A percentile compares a stretch with the other conserved stretches of the same genome.
These are phyloP conservation scores for Lontra canadensis DNA, from an alignment of 2,113 vertebrate genomes.

Conservation along the genomic window DNA sequence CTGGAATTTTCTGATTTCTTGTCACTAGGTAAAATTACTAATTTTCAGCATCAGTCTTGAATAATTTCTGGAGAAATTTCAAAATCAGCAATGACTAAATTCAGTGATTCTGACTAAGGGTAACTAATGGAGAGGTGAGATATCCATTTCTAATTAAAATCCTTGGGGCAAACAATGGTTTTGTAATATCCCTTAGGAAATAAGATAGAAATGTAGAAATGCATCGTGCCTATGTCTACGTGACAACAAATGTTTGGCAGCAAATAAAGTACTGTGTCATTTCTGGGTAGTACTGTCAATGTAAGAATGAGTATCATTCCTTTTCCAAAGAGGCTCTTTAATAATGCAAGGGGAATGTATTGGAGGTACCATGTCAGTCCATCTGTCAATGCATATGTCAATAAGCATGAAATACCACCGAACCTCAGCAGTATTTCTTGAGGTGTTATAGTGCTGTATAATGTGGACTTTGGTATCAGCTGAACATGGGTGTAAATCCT, in stretches of 20 bases:
- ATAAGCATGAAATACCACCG: neutral
- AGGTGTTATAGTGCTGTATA: neutral
- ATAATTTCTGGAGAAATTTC: conserved; percentile 38
- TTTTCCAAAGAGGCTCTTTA: neutral
- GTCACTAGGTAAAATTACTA: neutral
- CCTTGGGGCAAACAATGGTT: neutral
- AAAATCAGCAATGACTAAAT: neutral
- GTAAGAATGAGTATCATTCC: neutral
- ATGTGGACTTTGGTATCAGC: neutral
- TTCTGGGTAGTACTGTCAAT: neutral
- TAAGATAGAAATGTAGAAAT: conserved; percentile 26
- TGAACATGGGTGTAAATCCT: neutral
- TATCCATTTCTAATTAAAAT: neutral
- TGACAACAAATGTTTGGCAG: neutral
- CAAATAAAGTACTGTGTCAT: neutral
- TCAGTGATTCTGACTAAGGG: neutral
- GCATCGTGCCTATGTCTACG: neutral
- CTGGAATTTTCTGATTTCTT: neutral
- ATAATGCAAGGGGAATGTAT: neutral
- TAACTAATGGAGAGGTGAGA: neutral
- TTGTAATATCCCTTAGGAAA: neutral
- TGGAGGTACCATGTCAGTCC: neutral
- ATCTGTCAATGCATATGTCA: neutral
- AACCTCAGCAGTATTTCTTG: neutral
- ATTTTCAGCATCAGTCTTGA: neutral